Percentiles rank a stretch among this genome's conserved stretches.
Evolutionary conservation across 1,140 invertebrate genomes (phyloP).

Genomic region (Himalopsyche phryganea): DNA sequence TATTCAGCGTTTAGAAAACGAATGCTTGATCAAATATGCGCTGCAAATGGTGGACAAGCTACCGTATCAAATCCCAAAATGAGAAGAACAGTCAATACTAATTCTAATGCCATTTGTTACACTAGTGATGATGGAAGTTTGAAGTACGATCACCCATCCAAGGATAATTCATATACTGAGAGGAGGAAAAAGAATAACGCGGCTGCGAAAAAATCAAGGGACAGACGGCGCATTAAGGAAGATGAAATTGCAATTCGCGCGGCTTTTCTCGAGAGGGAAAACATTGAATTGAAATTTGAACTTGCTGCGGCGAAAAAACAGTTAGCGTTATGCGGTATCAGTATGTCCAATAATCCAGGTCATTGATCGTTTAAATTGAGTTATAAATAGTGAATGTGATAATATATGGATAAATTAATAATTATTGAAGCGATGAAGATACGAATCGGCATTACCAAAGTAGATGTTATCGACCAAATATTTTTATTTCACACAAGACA

Average conservation of each 20-base stretch:
- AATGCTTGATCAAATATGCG: conserved; percentile 63
- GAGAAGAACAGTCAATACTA: conserved; percentile 50
- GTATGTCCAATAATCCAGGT: not conserved
- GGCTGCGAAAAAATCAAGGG: conserved; percentile 90
- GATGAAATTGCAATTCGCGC: conserved; percentile 88
- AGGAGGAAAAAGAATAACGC: conserved; percentile 90
- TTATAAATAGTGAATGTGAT: too few relatives aligned
- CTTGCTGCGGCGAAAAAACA: conserved; percentile 54
- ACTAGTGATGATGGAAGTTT: conserved; percentile 35
- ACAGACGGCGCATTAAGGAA: conserved; percentile 84
- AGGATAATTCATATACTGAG: conserved; percentile 84
- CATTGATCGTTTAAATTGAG: too few relatives aligned
- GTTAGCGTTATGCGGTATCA: conserved; percentile 3
- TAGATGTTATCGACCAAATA: too few relatives aligned
- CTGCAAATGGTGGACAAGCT: conserved; percentile 54
- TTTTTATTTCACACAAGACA: too few relatives aligned
- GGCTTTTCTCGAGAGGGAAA: conserved; percentile 81
- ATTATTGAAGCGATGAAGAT: too few relatives aligned
- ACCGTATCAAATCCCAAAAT: conserved; percentile 63
- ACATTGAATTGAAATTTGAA: conserved; percentile 62
- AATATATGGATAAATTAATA: too few relatives aligned
- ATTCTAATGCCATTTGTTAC: conserved; percentile 27
- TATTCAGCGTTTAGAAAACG: conserved; percentile 64
- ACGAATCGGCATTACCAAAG: too few relatives aligned
- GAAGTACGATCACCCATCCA: conserved; percentile 48